Percentiles rank a stretch among this genome's conserved stretches.
These are phyloP conservation scores for Sesamia inferens DNA, from an alignment of 2,888 invertebrate genomes.

Conservation along the genomic window DNA sequence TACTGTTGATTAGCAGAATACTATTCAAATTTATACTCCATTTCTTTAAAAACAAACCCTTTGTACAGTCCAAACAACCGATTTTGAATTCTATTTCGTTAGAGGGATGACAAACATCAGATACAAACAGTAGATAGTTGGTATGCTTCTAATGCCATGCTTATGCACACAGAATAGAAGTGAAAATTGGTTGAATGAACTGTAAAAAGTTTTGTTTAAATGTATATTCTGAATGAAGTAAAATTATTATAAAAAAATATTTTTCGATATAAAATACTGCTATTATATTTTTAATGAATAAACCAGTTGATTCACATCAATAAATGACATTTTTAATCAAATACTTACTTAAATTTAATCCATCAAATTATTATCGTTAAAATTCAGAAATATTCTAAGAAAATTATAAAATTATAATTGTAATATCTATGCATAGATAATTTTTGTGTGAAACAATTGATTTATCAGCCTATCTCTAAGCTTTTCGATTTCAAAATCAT, in stretches of 20 bases:
- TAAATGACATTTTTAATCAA: background rate
- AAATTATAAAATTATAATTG: background rate
- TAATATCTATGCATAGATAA: background rate
- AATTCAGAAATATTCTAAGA: conserved; percentile 35
- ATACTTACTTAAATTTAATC: background rate
- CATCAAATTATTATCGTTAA: conserved; percentile 12
- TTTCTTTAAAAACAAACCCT: no score
- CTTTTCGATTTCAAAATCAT: conserved; percentile 64
- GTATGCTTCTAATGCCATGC: no score
- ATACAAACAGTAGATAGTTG: no score
- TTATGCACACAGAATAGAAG: no score
- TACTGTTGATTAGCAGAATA: conserved; percentile 31
- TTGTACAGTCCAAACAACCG: no score
- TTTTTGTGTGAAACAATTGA: conserved; percentile 21
- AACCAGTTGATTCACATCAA: conserved; percentile 30
- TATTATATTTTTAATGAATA: conserved; percentile 28
- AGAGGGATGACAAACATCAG: no score
- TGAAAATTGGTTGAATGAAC: no score
- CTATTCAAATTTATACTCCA: conserved; percentile 17
- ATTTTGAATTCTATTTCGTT: no score
- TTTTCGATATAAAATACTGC: conserved; percentile 45
- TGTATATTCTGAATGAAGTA: no score
- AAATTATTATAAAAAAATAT: conserved; percentile 23
- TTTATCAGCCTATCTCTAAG: conserved; percentile 44
- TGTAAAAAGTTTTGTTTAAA: no score